Conservation (phyloP, 64 coral and sea anemone genomes). For the Montipora sp. region DNA sequence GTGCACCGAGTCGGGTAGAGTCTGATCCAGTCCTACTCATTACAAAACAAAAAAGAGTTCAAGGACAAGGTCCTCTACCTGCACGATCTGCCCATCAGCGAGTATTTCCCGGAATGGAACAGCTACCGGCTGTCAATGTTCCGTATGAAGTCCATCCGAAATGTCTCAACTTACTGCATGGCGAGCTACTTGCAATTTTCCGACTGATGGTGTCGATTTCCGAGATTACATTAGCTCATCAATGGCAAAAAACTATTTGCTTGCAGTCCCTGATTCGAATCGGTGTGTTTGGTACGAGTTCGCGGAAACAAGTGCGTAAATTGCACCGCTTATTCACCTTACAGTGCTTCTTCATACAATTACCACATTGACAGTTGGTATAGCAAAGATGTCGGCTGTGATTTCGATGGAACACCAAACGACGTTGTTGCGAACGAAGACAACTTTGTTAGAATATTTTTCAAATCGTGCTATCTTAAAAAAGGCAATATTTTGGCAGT, state of each 20-base stretch:
- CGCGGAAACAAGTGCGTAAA: background rate
- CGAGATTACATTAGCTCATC: constrained; percentile 11
- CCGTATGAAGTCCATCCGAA: background rate
- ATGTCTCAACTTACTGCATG: constrained; percentile 3
- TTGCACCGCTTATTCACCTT: background rate
- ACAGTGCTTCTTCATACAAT: background rate
- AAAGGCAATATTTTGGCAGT: too few relatives aligned
- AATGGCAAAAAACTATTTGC: background rate
- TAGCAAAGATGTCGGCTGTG: background rate
- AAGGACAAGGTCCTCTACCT: constrained; percentile 8
- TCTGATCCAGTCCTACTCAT: constrained; percentile 23
- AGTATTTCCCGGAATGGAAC: constrained; percentile 19
- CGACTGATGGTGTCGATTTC: background rate
- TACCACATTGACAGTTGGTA: constrained; percentile 9
- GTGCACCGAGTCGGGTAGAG: background rate
- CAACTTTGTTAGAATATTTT: background rate
- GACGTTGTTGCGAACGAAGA: background rate
- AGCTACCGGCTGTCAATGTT: constrained; percentile 41
- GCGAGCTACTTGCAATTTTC: constrained; percentile 39
- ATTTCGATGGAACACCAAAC: background rate
- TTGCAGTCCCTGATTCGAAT: background rate
- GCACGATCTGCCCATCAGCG: constrained; percentile 4
- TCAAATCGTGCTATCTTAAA: background rate
- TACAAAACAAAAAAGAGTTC: constrained; percentile 25
- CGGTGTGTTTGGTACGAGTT: constrained; percentile 3